These are phyloP conservation scores for Gandaritis pyraliata DNA, from an alignment of 2,888 invertebrate species.

Conservation along the genomic window DNA sequence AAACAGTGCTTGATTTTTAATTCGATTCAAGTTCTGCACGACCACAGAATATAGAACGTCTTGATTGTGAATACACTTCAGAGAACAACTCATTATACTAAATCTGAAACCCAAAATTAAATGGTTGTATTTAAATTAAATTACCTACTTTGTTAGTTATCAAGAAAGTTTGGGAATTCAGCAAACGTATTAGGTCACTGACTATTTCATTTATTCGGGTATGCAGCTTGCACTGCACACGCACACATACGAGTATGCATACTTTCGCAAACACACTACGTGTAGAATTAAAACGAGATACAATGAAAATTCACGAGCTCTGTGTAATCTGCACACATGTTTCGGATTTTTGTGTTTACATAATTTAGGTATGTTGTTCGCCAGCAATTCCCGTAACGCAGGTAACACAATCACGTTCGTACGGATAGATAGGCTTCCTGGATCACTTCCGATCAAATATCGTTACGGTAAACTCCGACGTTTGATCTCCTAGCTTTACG, in stretches of 20 bases:
- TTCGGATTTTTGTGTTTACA: constrained; percentile 16
- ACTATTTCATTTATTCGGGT: not conserved
- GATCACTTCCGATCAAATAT: constrained; percentile 11
- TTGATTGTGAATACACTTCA: constrained; percentile 20
- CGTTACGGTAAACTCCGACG: constrained; percentile 1
- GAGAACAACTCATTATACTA: constrained; percentile 11
- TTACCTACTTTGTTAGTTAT: constrained; percentile 1
- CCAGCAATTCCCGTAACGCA: constrained; percentile 1
- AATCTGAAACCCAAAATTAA: constrained; percentile 7
- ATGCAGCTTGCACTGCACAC: not conserved
- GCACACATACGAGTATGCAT: not conserved
- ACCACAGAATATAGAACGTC: constrained; percentile 37
- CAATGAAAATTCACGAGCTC: constrained; percentile 15
- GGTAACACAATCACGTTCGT: constrained; percentile 5
- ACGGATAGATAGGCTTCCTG: not conserved
- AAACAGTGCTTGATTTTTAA: constrained; percentile 71
- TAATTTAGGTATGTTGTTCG: constrained; percentile 4
- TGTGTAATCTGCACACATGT: constrained; percentile 15
- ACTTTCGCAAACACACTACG: constrained; percentile 6
- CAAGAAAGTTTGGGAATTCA: not conserved
- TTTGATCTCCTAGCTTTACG: constrained; percentile 14
- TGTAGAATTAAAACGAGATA: constrained; percentile 7
- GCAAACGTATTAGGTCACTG: too few species aligned
- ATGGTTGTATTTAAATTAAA: not conserved
- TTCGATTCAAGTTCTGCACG: constrained; percentile 53